Evolutionary conservation across 2,888 invertebrate species (phyloP), one percentile per base, ranked within the genome.

Genomic region (Phalangium opilio): DNA sequence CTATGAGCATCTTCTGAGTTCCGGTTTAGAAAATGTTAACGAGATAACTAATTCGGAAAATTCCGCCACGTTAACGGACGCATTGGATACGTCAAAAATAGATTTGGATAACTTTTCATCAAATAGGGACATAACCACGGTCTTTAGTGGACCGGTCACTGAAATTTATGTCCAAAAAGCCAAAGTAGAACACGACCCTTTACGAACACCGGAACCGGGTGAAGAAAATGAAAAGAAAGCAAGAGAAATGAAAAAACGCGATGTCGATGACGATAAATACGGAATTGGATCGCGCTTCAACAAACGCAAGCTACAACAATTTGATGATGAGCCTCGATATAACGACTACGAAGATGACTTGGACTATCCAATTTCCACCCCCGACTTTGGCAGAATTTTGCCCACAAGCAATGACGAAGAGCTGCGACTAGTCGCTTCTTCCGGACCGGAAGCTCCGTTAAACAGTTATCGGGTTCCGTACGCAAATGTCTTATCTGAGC

Each of bases 141-240:
- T 56, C 46, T 55, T 52, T 39, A 56, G 55, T 49, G 56, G 55
- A 35, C 50, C 55, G 3, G 40, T 52, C 17, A 56, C 53, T 8
- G 56, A 56, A 52, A 54, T 56, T 35, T 55, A 56, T 40, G 51
- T 55, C 21, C 50, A 50, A 41, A 50, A 43, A 21, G 55, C 54
- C 7, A 50, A 51, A 15, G 42, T 53, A 3, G 44, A 36, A n/a
- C 14, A 19, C 34, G 34, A 15, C 15, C 15, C 19, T 34, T n/a
- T 11, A 10, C 15, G 14, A 41, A 44, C 12, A 7, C 18, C 32
- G 14, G 20, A 19, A 19, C 15, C 32, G 12, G 44, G 34, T 7
- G 44, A 35, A 52, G 39, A 47, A 27, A 44, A 49, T 27, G 48
- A 43, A 19, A 47, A 15, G 3, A 47, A 45, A 8, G 40, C 48